Base-by-base conservation (phyloP, 2,888 invertebrate species). In the Osedax frankpressi region DNA sequence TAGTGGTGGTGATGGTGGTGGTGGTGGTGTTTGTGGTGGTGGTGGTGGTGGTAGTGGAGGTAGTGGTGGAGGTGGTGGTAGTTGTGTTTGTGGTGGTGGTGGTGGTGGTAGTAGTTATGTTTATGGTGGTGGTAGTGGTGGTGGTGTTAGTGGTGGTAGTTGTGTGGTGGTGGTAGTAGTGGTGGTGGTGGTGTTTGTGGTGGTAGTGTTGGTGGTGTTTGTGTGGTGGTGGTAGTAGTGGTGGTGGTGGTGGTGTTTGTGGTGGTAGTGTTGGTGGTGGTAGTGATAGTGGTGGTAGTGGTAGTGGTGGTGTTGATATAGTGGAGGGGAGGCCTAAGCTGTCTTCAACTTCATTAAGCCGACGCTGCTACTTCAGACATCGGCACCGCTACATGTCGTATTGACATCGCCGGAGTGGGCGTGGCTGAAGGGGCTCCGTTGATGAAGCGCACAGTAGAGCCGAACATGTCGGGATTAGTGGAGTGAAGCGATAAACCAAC, bases 361-460 rank as follows among this genome's bases (percentile, higher is more conserved):
- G 44, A 44, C 19, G 44, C 44, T 11, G 44, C 44, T 19, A 44
- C 44, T 44, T 44, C 44, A 11, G 44, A 44, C 44, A 44, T 44
- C 6, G 44, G 44, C 11, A 44, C 19, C 44, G 19, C 44, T 44
- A 6, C 44, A 19, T 44, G 44, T 44, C 44, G 6, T 6, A 44
- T 44, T 11, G 44, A 44, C 44, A 44, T 44, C 11, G 44, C 44
- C 11, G 44, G 44, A 19, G 44, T 44, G 19, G 44, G 44, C 11
- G 44, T 44, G 19, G 29, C 69, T 24, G 69, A 69, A 25, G 69
- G 69, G n/a, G 69, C 30, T 28, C 30, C 29, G 68, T 68, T 69
- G 29, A 69, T 14, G 29, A 69, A 30, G 30, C 69, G 69, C 69
- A 69, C 69, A 6, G 29, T 69, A 30, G 29, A 29, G 28, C 69